Conservation (phyloP, 1,140 invertebrate genomes). For the Bombus fervidus region DNA sequence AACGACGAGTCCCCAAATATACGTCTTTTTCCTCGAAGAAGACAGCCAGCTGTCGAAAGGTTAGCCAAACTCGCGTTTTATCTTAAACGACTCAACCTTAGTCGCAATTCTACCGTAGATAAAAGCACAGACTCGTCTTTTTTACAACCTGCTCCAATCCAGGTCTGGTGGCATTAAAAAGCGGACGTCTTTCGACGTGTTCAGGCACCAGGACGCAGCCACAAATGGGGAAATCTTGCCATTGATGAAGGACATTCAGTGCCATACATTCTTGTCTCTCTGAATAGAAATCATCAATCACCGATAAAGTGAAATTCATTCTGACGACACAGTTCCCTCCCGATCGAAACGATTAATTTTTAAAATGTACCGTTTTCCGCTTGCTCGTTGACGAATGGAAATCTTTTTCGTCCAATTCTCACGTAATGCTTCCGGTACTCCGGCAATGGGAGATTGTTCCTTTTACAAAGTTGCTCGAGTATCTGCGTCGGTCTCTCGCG, state of each 20-base stretch:
- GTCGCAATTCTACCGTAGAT: background rate
- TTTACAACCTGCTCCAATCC: conserved; percentile 90
- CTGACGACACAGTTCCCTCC: no score
- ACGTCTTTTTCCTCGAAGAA: background rate
- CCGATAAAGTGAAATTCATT: background rate
- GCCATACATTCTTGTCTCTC: conserved; percentile 86
- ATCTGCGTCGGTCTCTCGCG: conserved; percentile 88
- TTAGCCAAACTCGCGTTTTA: background rate
- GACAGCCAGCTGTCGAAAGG: background rate
- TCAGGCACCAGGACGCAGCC: conserved; percentile 92
- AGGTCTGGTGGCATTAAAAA: conserved; percentile 89
- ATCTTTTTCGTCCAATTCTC: conserved; percentile 50
- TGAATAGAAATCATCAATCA: conserved; percentile 65
- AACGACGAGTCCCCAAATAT: no score
- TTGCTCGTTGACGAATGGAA: conserved; percentile 3
- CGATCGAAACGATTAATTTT: background rate
- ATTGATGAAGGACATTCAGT: conserved; percentile 87
- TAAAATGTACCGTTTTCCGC: conserved; percentile 24
- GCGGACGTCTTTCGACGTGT: conserved; percentile 92
- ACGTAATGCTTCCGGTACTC: conserved; percentile 70
- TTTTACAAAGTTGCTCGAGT: conserved; percentile 87
- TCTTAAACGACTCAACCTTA: background rate
- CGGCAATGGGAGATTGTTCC: conserved; percentile 84
- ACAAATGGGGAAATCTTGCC: conserved; percentile 88
- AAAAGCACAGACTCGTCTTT: conserved; percentile 8